These are phyloP conservation scores for Tetheella fluctuosa DNA, from an alignment of 2,888 invertebrate genomes.

Conservation along the genomic window DNA sequence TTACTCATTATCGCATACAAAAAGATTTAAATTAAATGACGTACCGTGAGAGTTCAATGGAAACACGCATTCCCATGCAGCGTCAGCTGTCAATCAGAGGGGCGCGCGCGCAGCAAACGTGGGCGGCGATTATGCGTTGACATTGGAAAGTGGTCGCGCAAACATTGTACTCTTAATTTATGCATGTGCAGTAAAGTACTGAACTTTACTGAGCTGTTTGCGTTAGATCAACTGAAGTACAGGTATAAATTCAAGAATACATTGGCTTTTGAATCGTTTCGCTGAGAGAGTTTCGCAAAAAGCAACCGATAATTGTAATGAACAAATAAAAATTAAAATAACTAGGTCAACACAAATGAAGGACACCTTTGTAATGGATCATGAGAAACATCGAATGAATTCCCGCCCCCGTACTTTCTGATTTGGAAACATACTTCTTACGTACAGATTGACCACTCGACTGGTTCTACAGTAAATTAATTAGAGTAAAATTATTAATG, in stretches of 20 bases:
- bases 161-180: constrained; percentile 56
- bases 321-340: background rate
- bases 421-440: background rate
- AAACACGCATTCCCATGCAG: constrained; percentile 33
- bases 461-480: background rate
- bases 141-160: constrained; percentile 69
- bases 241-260: background rate
- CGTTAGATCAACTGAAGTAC: constrained; percentile 5
- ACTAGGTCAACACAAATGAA: background rate
- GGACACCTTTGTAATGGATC: background rate
- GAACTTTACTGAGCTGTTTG: constrained; percentile 24
- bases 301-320: background rate
- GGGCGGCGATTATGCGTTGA: constrained; percentile 65
- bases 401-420: background rate
- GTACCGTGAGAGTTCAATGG: constrained; percentile 42
- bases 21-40: constrained; percentile 21
- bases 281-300: background rate
- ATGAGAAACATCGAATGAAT: too few relatives aligned
- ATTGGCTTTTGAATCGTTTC: background rate
- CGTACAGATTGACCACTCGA: background rate
- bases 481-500: background rate
- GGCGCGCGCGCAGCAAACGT: constrained; percentile 50
- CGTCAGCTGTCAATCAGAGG: constrained; percentile 66
- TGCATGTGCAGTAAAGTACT: constrained; percentile 35
- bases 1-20: too few relatives aligned